Conservation (phyloP, 2,797 vertebrate species). For the Phyllotis vaccarum region DNA sequence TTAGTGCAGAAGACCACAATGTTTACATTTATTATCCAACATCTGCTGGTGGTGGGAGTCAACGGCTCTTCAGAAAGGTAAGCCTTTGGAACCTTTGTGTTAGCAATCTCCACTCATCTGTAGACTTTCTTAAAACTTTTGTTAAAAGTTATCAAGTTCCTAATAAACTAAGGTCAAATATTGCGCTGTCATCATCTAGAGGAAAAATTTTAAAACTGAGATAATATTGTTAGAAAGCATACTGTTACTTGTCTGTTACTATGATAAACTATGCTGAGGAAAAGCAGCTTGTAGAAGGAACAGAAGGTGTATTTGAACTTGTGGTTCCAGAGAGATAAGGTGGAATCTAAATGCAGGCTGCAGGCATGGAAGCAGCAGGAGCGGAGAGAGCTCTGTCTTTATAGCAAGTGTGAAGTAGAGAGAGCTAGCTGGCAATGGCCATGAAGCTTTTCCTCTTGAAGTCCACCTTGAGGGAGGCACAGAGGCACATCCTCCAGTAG, state of each 20-base stretch:
- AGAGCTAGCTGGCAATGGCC: neutral
- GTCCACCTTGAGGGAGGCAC: neutral
- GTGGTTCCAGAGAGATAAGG: too few relatives aligned
- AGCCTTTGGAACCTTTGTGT: constrained; percentile 16
- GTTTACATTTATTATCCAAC: constrained; percentile 96
- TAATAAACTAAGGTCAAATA: constrained; percentile 23
- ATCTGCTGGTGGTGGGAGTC: constrained; percentile 94
- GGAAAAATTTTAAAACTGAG: constrained; percentile 31
- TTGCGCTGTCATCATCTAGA: neutral
- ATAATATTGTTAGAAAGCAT: neutral
- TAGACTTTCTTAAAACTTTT: constrained; percentile 43
- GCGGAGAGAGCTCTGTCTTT: neutral
- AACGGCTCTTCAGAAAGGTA: constrained; percentile 95
- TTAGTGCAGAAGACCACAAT: constrained; percentile 95
- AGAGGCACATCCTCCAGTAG: neutral
- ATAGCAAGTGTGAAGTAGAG: neutral
- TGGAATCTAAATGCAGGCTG: neutral
- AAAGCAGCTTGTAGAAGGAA: too few relatives aligned
- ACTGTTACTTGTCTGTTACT: neutral
- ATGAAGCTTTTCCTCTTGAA: too few relatives aligned
- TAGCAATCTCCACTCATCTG: neutral
- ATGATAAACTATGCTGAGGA: neutral
- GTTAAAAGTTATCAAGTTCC: neutral
- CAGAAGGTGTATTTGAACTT: too few relatives aligned
- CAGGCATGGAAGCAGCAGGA: accelerated